Conservation (phyloP, 2,113 vertebrate species). For the Oncorhynchus mykiss region DNA sequence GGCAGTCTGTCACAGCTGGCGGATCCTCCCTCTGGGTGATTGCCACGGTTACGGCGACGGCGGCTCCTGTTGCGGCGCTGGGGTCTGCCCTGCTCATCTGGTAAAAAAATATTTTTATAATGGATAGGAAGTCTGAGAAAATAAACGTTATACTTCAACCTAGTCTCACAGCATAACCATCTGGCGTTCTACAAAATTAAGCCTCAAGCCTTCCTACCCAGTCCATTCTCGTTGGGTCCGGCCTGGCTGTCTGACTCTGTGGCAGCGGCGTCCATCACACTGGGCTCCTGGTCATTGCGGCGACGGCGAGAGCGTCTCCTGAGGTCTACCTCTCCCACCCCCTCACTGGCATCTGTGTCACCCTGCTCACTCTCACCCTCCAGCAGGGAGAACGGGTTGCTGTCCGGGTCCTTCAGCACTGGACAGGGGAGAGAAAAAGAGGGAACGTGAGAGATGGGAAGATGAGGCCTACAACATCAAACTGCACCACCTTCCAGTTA, state of each 20-base stretch:
- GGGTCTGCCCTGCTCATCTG: slow-evolving; percentile 86
- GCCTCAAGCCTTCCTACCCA: slow-evolving; percentile 69
- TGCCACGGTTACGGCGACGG: slow-evolving; percentile 85
- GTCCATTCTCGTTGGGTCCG: slow-evolving; percentile 80
- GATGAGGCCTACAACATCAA: background rate
- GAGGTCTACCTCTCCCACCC: slow-evolving; percentile 71
- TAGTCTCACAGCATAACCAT: background rate
- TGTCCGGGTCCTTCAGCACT: slow-evolving; percentile 89
- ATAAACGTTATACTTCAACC: background rate
- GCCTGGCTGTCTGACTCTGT: slow-evolving; percentile 79
- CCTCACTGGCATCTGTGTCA: slow-evolving; percentile 79
- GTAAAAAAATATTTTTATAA: background rate
- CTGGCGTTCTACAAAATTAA: background rate
- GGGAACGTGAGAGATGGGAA: too few species aligned
- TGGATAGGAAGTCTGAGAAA: background rate
- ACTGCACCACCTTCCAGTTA: background rate
- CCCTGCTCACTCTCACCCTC: slow-evolving; percentile 83
- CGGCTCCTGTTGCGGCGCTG: slow-evolving; percentile 88
- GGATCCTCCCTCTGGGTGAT: slow-evolving; percentile 82
- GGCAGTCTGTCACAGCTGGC: slow-evolving; percentile 84
- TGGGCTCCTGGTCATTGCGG: slow-evolving; percentile 87
- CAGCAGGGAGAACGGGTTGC: slow-evolving; percentile 87
- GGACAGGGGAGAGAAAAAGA: background rate
- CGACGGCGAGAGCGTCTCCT: slow-evolving; percentile 86
- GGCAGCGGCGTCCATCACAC: slow-evolving; percentile 83